Evolutionary conservation across 2,888 invertebrate genomes (phyloP), one percentile per base, ranked within the genome.

Genomic region (Melikaiella ostensackeni): DNA sequence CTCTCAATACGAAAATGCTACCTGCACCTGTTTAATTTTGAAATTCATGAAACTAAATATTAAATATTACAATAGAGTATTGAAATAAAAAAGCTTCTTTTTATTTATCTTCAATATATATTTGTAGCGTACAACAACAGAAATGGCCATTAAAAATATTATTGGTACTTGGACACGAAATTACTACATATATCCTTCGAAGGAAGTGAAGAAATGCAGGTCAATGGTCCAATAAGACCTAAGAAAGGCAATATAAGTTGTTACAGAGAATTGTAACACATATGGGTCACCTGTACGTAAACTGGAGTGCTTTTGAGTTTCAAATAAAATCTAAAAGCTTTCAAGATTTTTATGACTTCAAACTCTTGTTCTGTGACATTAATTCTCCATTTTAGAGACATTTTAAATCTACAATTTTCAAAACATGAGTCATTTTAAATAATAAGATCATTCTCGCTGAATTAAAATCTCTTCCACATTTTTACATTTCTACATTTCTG

Each of bases 141-240:
- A 7, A 9, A 50, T n/a, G 50, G 27, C 38, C 19, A 46, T 66
- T 42, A 46, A 66, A 66, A 24, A 27, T 9, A 27, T 66, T 46
- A 66, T 30, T 66, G 42, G 27, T 21, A n/a, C 66, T 66, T 66
- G n/a, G 11, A 64, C 7, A 46, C 46, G 27, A 66, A 66, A 66
- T 66, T 27, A 42, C 66, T 27, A 19, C 9, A 66, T 27, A 66
- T 42, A 42, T 66, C 38, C 7, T 66, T 46, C 42, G 9, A 11
- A 46, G 8, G 42, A 27, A 27, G 42, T 42, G 16, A 46, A 46
- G 27, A 42, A 46, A 66, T 66, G 79, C 80, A 81, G 80, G 81
- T 83, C 81, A 83, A 79, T 77, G 80, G 79, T 81, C 80, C 80
- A 83, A 83, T 83, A 83, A 81, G 82, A 80, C 80, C 80, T 82